A percentile compares a stretch with the other conserved stretches of the same genome.
Evolutionary conservation across 2,888 invertebrate genomes (phyloP).

Genomic region (Pecten maximus): DNA sequence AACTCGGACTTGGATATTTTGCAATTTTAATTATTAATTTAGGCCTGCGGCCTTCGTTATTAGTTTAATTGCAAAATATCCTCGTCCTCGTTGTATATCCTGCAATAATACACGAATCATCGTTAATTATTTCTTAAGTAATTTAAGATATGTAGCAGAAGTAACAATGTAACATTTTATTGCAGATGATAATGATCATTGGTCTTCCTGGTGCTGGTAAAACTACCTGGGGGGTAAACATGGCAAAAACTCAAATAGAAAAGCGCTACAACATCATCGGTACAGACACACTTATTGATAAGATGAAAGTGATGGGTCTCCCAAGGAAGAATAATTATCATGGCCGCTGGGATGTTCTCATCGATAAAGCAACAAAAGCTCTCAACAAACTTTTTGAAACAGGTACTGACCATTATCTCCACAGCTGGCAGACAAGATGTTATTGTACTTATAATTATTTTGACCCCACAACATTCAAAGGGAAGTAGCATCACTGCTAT

Average conservation of each 20-base stretch:
- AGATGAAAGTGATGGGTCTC: constrained; percentile 96
- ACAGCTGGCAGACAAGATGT: too few species aligned
- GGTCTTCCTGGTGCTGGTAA: constrained; percentile 97
- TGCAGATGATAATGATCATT: constrained; percentile 92
- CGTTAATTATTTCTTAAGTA: too few species aligned
- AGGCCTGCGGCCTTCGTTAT: too few species aligned
- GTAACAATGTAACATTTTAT: constrained; percentile 36
- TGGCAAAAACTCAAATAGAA: constrained; percentile 89
- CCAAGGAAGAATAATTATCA: constrained; percentile 90
- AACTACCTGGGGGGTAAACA: constrained; percentile 93
- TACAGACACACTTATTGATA: constrained; percentile 91
- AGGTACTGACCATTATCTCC: not conserved
- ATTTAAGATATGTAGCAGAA: too few species aligned
- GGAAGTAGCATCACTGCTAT: too few species aligned
- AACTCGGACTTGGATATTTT: too few species aligned
- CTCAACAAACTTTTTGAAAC: constrained; percentile 89
- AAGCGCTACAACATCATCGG: constrained; percentile 94
- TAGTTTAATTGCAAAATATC: too few species aligned
- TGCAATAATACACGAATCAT: too few species aligned
- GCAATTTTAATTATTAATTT: too few species aligned
- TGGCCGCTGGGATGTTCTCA: constrained; percentile 93
- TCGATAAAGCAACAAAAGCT: constrained; percentile 93
- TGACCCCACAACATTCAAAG: too few species aligned
- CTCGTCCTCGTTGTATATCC: too few species aligned
- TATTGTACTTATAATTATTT: too few species aligned